phyloP scores from a whole-genome alignment of 2,113 vertebrate species.

The Nyctibius bracteatus region DNA sequence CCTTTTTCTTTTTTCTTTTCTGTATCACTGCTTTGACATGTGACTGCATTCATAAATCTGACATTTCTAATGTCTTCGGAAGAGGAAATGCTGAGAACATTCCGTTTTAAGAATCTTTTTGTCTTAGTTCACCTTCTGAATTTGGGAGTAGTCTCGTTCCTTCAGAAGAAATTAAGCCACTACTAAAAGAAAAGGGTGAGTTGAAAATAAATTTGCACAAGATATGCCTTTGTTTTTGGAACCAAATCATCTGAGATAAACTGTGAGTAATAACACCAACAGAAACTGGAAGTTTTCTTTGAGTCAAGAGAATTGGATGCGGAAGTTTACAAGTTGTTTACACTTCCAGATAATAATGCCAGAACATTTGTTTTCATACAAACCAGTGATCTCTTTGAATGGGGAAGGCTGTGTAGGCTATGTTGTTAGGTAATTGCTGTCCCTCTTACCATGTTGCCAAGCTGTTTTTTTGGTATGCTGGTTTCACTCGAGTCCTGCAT shows the following conservation, averaged over 20 bases:
- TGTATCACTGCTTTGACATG: not conserved
- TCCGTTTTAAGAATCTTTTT: not conserved
- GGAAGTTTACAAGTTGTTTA: not conserved
- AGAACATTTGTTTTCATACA: not conserved
- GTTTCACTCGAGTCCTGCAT: not conserved
- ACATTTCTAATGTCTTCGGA: not conserved
- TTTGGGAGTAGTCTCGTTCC: not conserved
- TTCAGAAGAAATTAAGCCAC: not conserved
- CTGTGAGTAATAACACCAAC: not conserved
- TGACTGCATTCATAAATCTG: not conserved
- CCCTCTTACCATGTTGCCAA: not conserved
- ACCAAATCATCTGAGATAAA: not conserved
- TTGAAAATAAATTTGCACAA: slow-evolving; percentile 1
- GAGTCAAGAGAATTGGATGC: not conserved
- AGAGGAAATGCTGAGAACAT: not conserved
- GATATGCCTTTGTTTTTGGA: not conserved
- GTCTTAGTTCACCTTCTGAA: not conserved
- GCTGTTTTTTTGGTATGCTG: not conserved
- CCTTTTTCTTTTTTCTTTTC: not conserved
- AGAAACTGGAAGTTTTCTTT: not conserved
- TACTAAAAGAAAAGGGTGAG: not conserved
- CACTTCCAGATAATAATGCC: not conserved
- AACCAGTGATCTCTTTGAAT: not conserved
- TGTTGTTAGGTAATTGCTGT: not conserved
- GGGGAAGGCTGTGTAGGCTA: not conserved